Conservation (phyloP, 2,113 vertebrate species). For the Lagopus muta region DNA sequence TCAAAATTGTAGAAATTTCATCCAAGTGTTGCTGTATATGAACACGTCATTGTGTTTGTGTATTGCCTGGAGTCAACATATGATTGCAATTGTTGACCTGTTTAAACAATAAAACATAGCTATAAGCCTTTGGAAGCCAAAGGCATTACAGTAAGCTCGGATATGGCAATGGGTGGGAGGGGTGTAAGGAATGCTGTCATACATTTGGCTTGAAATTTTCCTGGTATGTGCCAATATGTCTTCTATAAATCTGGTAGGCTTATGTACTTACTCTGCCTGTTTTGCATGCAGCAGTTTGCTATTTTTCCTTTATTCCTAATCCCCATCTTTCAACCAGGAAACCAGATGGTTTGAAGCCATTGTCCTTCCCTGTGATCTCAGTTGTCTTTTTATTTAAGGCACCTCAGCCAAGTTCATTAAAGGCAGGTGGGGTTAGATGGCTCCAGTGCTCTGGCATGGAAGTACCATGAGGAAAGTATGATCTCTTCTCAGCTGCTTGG, state of each 20-base stretch:
- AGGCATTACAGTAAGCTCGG: slow-evolving; percentile 44
- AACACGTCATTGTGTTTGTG: slow-evolving; percentile 57
- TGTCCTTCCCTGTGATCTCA: neutral
- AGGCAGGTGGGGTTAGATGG: neutral
- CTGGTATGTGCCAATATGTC: slow-evolving; percentile 49
- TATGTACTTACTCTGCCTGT: slow-evolving; percentile 23
- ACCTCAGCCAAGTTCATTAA: neutral
- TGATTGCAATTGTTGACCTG: slow-evolving; percentile 64
- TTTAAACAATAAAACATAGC: slow-evolving; percentile 49
- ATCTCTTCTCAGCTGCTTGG: neutral
- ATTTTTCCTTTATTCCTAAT: neutral
- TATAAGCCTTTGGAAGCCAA: slow-evolving; percentile 62
- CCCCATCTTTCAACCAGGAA: neutral
- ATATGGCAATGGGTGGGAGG: slow-evolving; percentile 23
- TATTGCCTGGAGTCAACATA: slow-evolving; percentile 52
- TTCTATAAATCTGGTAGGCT: slow-evolving; percentile 35
- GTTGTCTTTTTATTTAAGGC: neutral
- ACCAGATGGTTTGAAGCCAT: neutral
- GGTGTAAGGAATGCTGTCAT: slow-evolving; percentile 41
- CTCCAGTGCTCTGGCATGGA: neutral
- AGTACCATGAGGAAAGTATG: neutral
- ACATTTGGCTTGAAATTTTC: slow-evolving; percentile 22
- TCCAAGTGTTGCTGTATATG: slow-evolving; percentile 45
- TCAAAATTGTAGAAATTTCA: neutral
- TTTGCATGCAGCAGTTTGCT: slow-evolving; percentile 31